Percentiles rank a stretch among this genome's conserved stretches.
Evolutionary conservation across 1,140 invertebrate genomes (phyloP).

Genomic region (Oscheius sp.): DNA sequence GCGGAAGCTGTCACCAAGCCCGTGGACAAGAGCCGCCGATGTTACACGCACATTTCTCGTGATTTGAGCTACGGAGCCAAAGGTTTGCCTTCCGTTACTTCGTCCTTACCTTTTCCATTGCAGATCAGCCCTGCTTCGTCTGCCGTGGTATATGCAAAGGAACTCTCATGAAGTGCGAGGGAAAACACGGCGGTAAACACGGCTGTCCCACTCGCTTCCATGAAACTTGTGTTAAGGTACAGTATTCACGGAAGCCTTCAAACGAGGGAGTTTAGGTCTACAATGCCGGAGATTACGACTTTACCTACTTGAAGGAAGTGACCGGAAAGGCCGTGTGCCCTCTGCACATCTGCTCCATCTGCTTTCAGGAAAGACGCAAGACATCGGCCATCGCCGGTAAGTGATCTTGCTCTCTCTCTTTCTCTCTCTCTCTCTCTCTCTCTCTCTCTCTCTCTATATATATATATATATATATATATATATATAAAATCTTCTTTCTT

Average conservation of each 20-base stretch:
- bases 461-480: neutral
- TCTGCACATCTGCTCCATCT: neutral
- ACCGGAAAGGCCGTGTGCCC: neutral
- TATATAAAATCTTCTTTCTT: neutral
- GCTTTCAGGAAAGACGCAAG: neutral
- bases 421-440: neutral
- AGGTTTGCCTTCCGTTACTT: neutral
- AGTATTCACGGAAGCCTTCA: neutral
- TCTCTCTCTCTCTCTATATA: neutral
- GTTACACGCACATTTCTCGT: neutral
- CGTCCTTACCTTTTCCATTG: neutral
- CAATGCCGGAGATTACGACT: neutral
- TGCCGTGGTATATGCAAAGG: neutral
- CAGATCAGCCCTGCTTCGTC: neutral
- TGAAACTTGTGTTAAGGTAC: neutral
- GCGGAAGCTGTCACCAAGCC: too few relatives aligned
- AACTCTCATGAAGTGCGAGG: neutral
- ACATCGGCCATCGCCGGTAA: neutral
- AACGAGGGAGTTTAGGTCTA: neutral
- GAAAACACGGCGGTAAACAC: neutral
- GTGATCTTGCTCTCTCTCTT: neutral
- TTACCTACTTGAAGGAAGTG: neutral
- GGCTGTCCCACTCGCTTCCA: neutral
- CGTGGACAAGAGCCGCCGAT: too few relatives aligned
- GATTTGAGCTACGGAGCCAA: neutral